Conservation (phyloP, 2,797 vertebrate species). For the Glyptemys insculpta region DNA sequence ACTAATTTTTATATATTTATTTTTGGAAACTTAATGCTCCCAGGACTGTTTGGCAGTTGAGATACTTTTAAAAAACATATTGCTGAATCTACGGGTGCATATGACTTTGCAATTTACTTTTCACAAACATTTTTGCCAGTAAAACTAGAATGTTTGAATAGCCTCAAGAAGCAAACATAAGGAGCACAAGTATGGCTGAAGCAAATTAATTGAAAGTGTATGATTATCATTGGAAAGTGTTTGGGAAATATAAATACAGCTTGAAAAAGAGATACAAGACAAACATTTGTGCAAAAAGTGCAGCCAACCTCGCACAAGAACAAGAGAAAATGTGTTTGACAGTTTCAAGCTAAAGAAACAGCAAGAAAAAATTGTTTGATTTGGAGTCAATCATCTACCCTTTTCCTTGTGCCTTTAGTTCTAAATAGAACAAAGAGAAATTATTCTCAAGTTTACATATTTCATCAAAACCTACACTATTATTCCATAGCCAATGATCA, state of each 20-base stretch:
- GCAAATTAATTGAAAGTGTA: neutral
- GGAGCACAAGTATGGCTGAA: neutral
- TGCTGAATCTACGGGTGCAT: neutral
- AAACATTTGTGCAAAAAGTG: neutral
- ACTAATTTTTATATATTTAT: no score
- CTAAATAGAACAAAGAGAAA: neutral
- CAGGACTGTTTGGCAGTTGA: neutral
- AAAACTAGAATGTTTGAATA: conserved; percentile 1
- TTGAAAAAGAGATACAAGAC: neutral
- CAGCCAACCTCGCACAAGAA: neutral
- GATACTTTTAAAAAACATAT: neutral
- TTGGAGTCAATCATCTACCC: neutral
- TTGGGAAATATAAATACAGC: neutral
- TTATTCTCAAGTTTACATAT: neutral
- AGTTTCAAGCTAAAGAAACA: neutral
- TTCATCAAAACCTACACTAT: neutral
- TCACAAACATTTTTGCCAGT: neutral
- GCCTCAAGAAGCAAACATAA: neutral
- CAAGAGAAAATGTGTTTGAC: neutral
- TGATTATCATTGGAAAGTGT: neutral
- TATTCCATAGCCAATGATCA: neutral
- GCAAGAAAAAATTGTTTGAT: neutral
- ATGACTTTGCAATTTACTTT: neutral
- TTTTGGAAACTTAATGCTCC: no score
- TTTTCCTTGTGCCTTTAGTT: neutral